These are phyloP conservation scores for Thecophora atra DNA, from an alignment of 2,888 invertebrate species.

Conservation along the genomic window DNA sequence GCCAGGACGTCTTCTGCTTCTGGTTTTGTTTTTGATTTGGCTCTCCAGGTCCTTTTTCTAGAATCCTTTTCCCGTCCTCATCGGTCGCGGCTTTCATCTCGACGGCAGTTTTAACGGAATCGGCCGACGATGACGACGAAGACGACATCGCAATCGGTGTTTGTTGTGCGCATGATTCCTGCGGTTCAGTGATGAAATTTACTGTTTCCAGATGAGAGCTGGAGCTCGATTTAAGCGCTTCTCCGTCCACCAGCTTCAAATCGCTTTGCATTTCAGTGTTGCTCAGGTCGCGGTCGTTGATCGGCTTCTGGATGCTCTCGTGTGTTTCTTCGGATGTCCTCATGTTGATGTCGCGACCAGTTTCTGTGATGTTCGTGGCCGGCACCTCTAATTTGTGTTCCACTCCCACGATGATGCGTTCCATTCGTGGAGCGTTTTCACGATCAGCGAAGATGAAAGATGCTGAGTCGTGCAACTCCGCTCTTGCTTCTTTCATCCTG, in stretches of 20 bases:
- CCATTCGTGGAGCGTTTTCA: constrained; percentile 53
- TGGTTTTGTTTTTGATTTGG: not conserved
- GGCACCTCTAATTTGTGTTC: constrained; percentile 50
- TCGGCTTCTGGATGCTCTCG: not conserved
- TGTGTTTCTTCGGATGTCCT: constrained; percentile 56
- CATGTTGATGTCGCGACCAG: constrained; percentile 46
- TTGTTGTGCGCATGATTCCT: constrained; percentile 21
- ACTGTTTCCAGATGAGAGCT: constrained; percentile 58
- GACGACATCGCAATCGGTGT: constrained; percentile 55
- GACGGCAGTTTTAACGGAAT: constrained; percentile 56
- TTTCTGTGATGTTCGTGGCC: not conserved
- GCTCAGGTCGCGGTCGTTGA: constrained; percentile 13
- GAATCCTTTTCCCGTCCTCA: constrained; percentile 32
- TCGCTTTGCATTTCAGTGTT: constrained; percentile 32
- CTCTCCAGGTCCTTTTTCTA: not conserved
- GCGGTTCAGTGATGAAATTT: constrained; percentile 53
- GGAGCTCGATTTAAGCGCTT: constrained; percentile 39
- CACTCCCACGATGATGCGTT: constrained; percentile 64
- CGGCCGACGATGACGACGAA: constrained; percentile 57
- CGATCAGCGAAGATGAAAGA: too few species aligned
- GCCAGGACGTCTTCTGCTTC: constrained; percentile 4
- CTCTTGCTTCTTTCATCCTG: constrained; percentile 43
- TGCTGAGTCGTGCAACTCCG: too few species aligned
- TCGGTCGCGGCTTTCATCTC: constrained; percentile 47
- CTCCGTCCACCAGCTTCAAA: constrained; percentile 42